These are phyloP conservation scores for Zygogramma bicolorata DNA, from an alignment of 2,888 invertebrate species.

Conservation along the genomic window DNA sequence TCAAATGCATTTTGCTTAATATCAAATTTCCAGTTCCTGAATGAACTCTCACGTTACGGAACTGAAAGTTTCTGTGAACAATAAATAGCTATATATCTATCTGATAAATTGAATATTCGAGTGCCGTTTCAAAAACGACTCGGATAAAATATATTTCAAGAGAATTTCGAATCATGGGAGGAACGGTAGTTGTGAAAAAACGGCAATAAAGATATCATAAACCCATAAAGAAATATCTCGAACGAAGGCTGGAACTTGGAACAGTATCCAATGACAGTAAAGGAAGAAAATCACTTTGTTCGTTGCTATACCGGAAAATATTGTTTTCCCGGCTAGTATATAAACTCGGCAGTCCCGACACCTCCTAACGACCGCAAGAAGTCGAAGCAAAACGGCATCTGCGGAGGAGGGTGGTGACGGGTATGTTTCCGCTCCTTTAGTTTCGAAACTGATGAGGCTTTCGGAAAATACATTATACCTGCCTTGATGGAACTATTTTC, in stretches of 20 bases:
- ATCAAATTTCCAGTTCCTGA: no score
- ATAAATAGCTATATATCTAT: no score
- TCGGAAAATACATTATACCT: background rate
- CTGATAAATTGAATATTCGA: no score
- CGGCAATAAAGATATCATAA: no score
- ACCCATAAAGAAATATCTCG: background rate
- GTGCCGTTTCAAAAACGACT: no score
- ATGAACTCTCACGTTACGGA: no score
- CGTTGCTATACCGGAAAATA: background rate
- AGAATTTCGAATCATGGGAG: no score
- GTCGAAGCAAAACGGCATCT: background rate
- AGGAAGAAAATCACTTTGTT: background rate
- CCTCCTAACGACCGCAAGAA: background rate
- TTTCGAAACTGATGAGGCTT: background rate
- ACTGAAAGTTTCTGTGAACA: no score
- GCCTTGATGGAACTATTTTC: background rate
- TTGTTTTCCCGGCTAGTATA: background rate
- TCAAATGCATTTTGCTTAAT: no score
- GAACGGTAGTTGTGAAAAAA: no score
- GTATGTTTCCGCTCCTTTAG: background rate
- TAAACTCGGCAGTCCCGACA: background rate
- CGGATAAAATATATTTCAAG: no score
- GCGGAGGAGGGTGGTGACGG: background rate
- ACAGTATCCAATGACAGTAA: background rate
- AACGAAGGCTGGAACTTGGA: background rate